Conservation (phyloP, 2,113 vertebrate genomes). For the Coreoperca whiteheadi region DNA sequence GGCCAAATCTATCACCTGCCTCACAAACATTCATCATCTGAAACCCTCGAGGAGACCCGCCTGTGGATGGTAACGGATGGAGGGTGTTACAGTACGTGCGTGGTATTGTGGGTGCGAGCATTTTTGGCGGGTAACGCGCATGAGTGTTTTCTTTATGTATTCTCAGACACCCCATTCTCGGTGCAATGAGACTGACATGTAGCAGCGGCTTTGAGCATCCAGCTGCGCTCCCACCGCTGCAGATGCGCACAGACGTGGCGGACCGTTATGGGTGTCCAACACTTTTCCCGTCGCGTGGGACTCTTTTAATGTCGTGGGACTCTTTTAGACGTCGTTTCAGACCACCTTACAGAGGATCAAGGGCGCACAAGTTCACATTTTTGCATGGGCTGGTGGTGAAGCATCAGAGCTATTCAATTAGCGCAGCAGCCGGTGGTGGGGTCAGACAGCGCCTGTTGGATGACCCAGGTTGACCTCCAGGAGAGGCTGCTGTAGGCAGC, state of each 20-base stretch:
- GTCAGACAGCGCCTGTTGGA: constrained; percentile 2
- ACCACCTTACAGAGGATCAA: constrained; percentile 27
- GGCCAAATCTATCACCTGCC: constrained; percentile 57
- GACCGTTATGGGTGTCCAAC: constrained; percentile 33
- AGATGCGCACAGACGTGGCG: constrained; percentile 39
- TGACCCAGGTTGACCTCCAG: constrained; percentile 62
- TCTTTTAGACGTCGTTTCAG: constrained; percentile 4
- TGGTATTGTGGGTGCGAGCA: constrained; percentile 24
- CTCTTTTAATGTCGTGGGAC: constrained; percentile 15
- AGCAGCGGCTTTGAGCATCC: constrained; percentile 27
- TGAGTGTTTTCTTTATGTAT: background rate
- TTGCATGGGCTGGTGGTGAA: background rate
- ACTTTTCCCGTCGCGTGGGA: constrained; percentile 9
- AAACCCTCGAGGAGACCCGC: constrained; percentile 22
- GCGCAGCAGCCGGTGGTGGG: background rate
- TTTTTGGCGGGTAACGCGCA: constrained; percentile 25
- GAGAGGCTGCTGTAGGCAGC: constrained; percentile 5
- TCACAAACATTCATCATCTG: constrained; percentile 38
- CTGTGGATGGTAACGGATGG: constrained; percentile 4
- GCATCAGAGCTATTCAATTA: background rate
- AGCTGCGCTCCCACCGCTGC: constrained; percentile 45
- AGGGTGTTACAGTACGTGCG: background rate
- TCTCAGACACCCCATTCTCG: constrained; percentile 8
- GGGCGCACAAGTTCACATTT: background rate
- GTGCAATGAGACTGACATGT: constrained; percentile 24